Evolutionary conservation across 2,888 invertebrate genomes (phyloP).

Genomic region (Sturmia bella): DNA sequence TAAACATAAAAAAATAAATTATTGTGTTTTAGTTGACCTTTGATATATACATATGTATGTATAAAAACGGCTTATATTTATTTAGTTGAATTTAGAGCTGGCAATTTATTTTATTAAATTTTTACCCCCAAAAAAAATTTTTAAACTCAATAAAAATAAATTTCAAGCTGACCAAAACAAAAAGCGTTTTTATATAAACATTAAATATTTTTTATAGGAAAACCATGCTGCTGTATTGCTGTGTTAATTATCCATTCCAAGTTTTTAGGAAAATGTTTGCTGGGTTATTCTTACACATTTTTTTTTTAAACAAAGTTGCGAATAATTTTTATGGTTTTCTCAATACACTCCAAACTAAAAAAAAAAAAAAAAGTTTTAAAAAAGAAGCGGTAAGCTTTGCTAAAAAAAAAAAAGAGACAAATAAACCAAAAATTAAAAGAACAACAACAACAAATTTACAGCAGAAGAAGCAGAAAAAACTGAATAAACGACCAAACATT

Average conservation of each 20-base stretch:
- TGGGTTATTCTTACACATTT: slow-evolving; percentile 4
- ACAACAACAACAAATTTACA: slow-evolving; percentile 11
- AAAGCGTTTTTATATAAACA: no score
- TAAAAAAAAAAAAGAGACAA: slow-evolving; percentile 45
- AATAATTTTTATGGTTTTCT: slow-evolving; percentile 48
- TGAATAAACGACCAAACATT: slow-evolving; percentile 50
- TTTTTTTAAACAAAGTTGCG: slow-evolving; percentile 50
- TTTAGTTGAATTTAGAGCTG: no score
- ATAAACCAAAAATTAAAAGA: slow-evolving; percentile 47
- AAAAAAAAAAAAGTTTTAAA: neutral
- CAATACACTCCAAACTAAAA: slow-evolving; percentile 43
- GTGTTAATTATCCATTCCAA: neutral
- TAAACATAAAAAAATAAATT: no score
- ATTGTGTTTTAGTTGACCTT: no score
- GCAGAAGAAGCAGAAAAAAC: slow-evolving; percentile 30
- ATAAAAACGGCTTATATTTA: no score
- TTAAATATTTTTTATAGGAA: no score
- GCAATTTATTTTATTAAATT: no score
- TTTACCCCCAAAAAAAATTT: no score
- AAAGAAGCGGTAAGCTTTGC: slow-evolving; percentile 46
- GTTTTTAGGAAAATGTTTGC: neutral
- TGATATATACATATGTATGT: no score
- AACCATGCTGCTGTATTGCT: neutral
- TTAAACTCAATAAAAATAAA: no score
- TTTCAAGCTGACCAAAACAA: no score